Evolutionary conservation across 1,140 invertebrate species (phyloP), one percentile per base, ranked within the genome.

Genomic region (Aphidius ervi): DNA sequence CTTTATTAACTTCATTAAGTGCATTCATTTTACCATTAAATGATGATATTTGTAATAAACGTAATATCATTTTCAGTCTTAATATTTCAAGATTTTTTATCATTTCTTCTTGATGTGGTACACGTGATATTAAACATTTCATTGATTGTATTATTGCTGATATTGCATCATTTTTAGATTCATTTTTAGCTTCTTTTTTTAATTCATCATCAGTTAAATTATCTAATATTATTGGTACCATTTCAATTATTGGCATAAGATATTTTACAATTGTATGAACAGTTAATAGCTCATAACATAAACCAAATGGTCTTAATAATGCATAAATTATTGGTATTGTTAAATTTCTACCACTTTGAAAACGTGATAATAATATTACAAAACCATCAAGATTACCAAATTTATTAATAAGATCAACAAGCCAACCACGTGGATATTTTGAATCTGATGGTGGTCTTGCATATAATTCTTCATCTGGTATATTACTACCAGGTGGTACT

Each of bases 1-100:
- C 92, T 85, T 98, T 97, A 81, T 99, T 99, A 45, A 99, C 94
- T 86, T 99, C 97, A 81, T 98, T 98, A 43, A 99, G 82, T 40
- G 96, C 95, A 77, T 97, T 98, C 97, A 99, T 99, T 83, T 98
- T 98, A 8, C 96, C 95, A 82, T 98, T 98, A 73, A 98, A 99
- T 46, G 95, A 98, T 10, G 95, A 98, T 74, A 98, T 96, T 85
- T 97, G 93, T 56, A 98, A 81, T 68, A 96, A 86, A 73, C 94
- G 88, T 63, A 98, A 82, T 68, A 98, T 97, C 92, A 98, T 97
- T 83, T 96, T 95, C 63, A 98, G 82, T 69, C 95, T 86, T 82
- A 98, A 95, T 78, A 96, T 93, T 84, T 98, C 95, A 64, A 98
- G 83, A 70, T 88, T 92, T 79, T 91, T 87, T 72, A 94, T 88